Conservation (phyloP, 23 tunicate genomes). For the Phallusia fumigata region DNA sequence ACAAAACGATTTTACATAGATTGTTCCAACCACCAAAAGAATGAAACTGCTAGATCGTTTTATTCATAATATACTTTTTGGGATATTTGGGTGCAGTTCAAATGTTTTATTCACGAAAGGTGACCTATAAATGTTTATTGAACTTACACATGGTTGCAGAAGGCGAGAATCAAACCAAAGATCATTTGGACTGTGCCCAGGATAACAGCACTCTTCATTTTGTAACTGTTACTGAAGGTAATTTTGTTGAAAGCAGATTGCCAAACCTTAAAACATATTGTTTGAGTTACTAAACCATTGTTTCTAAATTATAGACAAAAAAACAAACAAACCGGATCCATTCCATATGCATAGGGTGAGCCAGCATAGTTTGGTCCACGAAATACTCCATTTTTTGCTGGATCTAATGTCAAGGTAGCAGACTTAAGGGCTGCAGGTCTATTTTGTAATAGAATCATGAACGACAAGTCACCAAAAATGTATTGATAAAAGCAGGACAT, state of each 20-base stretch:
- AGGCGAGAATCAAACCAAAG: conserved; percentile 78
- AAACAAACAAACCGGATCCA: conserved; percentile 70
- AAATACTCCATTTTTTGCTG: conserved; percentile 54
- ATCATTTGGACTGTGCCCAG: conserved; percentile 89
- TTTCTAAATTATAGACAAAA: neutral
- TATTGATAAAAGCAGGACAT: neutral
- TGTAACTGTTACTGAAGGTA: conserved; percentile 81
- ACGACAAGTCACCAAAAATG: neutral
- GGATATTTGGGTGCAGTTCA: too few species aligned
- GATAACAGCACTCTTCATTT: conserved; percentile 93
- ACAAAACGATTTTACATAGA: neutral
- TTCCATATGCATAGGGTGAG: conserved; percentile 78
- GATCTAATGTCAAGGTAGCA: conserved; percentile 38
- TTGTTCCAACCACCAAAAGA: too few species aligned
- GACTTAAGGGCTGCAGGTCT: neutral
- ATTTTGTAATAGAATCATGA: neutral
- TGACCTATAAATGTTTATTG: neutral
- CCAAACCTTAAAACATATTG: conserved; percentile 59
- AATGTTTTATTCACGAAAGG: too few species aligned
- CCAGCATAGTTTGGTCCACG: conserved; percentile 36
- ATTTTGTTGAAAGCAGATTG: conserved; percentile 93
- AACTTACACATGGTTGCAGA: conserved; percentile 68
- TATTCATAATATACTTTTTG: too few species aligned
- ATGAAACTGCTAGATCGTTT: too few species aligned
- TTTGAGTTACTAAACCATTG: neutral